phyloP scores from a whole-genome alignment of 2,113 vertebrate genomes.

The Syngnathus scovelli region DNA sequence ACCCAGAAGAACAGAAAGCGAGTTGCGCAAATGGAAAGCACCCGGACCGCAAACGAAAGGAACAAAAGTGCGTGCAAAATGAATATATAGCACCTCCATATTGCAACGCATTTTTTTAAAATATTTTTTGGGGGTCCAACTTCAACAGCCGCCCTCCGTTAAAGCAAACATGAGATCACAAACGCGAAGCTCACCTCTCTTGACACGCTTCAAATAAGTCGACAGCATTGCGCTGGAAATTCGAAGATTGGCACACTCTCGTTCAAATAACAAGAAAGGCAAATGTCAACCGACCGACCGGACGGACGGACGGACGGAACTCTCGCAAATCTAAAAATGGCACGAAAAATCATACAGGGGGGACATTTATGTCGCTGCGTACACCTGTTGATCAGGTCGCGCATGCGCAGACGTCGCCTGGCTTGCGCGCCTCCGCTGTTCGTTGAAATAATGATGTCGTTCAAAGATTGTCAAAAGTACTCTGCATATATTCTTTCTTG shows the following conservation, averaged over 20 bases:
- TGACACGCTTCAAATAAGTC: constrained; percentile 59
- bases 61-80: neutral
- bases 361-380: neutral
- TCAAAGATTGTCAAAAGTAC: too few species aligned
- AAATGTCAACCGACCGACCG: neutral
- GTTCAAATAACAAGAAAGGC: neutral
- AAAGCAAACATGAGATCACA: neutral
- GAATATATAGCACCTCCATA: neutral
- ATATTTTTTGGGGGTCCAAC: neutral
- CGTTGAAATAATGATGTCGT: neutral
- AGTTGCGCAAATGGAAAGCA: neutral
- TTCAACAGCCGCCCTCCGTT: too few species aligned
- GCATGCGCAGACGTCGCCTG: neutral
- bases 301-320: neutral
- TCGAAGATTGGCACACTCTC: neutral
- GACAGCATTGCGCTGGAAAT: constrained; percentile 38
- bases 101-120: neutral
- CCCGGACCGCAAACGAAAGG: neutral
- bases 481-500: too few species aligned
- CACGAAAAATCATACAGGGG: too few species aligned
- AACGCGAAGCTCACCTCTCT: constrained; percentile 53
- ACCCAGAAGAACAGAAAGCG: neutral
- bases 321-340: too few species aligned
- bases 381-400: constrained; percentile 19
- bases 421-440: neutral